Evolutionary conservation across 2,113 vertebrate species (phyloP).

Genomic region (Lontra canadensis): DNA sequence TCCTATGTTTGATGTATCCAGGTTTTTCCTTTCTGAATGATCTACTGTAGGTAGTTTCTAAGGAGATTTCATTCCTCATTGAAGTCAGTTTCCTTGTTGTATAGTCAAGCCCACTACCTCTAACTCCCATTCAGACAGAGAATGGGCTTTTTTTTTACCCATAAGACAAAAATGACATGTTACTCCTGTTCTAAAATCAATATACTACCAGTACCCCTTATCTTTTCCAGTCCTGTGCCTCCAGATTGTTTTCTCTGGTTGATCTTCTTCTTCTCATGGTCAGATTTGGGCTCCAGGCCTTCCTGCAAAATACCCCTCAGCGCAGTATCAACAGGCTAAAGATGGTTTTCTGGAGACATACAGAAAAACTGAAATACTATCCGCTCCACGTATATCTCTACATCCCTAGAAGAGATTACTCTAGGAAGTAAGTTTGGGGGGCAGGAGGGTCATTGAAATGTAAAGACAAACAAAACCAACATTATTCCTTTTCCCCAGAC

Average conservation of each 20-base stretch:
- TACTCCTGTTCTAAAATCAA: neutral
- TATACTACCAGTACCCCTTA: neutral
- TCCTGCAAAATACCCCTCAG: neutral
- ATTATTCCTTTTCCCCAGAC: neutral
- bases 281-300: neutral
- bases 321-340: neutral
- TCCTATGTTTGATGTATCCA: neutral
- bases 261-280: neutral
- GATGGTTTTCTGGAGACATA: neutral
- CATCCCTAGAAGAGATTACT: neutral
- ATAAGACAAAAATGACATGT: neutral
- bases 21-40: neutral
- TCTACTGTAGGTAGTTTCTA: neutral
- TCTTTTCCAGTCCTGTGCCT: neutral
- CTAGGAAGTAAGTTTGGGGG: neutral
- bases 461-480: neutral
- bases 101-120: neutral
- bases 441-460: neutral
- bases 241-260: neutral
- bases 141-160: neutral
- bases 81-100: neutral
- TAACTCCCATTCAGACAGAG: neutral
- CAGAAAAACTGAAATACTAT: neutral
- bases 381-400: neutral
- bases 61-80: neutral